A percentile compares a stretch with the other conserved stretches of the same genome.
phyloP scores from a whole-genome alignment of 2,888 invertebrate genomes.

The Drosophila anomalata region DNA sequence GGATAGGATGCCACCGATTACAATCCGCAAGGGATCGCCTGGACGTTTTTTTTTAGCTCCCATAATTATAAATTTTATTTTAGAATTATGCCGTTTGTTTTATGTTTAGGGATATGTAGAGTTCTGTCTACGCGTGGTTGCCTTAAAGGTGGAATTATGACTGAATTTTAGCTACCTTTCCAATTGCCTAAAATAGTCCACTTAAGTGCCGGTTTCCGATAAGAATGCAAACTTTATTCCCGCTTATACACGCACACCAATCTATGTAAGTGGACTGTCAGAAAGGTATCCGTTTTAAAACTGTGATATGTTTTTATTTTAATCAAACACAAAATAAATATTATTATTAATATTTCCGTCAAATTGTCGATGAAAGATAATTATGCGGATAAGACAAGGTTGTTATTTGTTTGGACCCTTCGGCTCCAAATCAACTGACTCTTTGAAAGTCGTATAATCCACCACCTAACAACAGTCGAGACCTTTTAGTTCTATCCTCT shows the following conservation, averaged over 20 bases:
- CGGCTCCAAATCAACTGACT: neutral
- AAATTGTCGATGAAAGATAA: conserved; percentile 9
- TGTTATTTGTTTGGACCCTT: neutral
- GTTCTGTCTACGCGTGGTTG: conserved; percentile 36
- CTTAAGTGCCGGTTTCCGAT: conserved; percentile 26
- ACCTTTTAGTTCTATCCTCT: no score
- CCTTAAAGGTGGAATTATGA: conserved; percentile 45
- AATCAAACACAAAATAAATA: conserved; percentile 7
- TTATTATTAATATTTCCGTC: conserved; percentile 21
- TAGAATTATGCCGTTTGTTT: neutral
- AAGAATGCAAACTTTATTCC: conserved; percentile 6
- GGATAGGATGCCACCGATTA: conserved; percentile 38
- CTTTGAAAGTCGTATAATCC: neutral
- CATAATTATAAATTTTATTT: conserved; percentile 4
- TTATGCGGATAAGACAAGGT: neutral
- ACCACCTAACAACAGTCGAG: neutral
- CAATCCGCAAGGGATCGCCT: conserved; percentile 46
- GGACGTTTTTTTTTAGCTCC: conserved; percentile 1
- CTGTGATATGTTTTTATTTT: conserved; percentile 20
- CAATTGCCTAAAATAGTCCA: conserved; percentile 19
- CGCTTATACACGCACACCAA: neutral
- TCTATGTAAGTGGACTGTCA: conserved; percentile 28
- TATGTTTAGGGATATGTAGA: neutral
- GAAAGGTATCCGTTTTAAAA: conserved; percentile 15
- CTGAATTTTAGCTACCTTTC: conserved; percentile 44